phyloP scores from a whole-genome alignment of 2,888 invertebrate species.

The Corythucha ciliata region DNA sequence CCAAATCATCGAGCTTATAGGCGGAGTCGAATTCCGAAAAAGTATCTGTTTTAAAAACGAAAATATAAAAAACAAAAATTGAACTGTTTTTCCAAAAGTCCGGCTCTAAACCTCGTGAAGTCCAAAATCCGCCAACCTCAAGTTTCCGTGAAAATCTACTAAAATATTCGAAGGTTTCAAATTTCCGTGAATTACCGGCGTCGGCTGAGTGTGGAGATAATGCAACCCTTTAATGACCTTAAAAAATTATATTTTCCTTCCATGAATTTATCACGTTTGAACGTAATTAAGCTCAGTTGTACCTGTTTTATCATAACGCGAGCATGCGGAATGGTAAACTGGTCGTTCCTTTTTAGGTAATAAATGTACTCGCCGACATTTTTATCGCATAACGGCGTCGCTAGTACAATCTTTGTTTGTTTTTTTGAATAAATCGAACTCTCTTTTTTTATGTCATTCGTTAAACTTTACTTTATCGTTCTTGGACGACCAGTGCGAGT shows the following conservation, averaged over 20 bases:
- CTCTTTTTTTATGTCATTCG: neutral
- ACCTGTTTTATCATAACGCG: conserved; percentile 28
- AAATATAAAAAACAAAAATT: too few species aligned
- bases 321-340: conserved; percentile 19
- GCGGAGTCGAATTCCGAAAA: conserved; percentile 38
- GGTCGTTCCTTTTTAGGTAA: conserved; percentile 16
- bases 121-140: conserved; percentile 43
- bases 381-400: conserved; percentile 27
- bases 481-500: conserved; percentile 14
- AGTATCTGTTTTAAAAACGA: too few species aligned
- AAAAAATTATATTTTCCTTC: neutral
- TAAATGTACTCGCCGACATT: conserved; percentile 27
- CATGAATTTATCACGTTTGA: neutral
- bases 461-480: conserved; percentile 9
- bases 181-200: conserved; percentile 43
- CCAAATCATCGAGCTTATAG: conserved; percentile 40
- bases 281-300: conserved; percentile 8
- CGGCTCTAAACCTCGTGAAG: conserved; percentile 39
- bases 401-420: conserved; percentile 13
- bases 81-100: neutral
- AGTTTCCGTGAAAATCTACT: conserved; percentile 40
- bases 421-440: neutral
- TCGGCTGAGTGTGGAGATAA: conserved; percentile 40
- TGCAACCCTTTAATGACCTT: conserved; percentile 38
- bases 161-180: conserved; percentile 44